Conservation (phyloP, 2,797 vertebrate species). For the Lagocephalus sceleratus region DNA sequence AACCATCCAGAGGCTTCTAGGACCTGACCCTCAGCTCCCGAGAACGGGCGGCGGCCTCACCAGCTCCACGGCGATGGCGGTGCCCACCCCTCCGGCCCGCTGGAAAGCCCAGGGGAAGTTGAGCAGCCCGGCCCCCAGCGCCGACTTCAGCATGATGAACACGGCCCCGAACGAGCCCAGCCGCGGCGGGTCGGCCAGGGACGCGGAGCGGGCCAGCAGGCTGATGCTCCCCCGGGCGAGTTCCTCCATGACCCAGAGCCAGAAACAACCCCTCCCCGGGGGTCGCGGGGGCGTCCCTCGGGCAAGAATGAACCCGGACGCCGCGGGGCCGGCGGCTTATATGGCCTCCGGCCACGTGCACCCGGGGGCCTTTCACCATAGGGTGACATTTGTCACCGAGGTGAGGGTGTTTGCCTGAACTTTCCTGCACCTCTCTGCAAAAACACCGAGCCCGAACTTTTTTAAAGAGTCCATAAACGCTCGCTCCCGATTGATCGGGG, state of each 20-base stretch:
- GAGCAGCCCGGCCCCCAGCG: conserved; percentile 90
- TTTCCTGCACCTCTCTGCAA: not conserved
- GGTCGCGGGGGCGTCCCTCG: too few relatives aligned
- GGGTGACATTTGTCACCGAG: conserved; percentile 65
- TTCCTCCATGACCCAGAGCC: conserved; percentile 78
- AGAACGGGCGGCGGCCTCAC: conserved; percentile 63
- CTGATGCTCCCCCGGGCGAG: conserved; percentile 76
- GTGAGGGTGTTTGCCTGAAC: conserved; percentile 45
- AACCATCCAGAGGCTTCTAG: not conserved
- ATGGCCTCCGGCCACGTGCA: conserved; percentile 27
- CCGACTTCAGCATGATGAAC: conserved; percentile 93
- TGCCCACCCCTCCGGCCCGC: conserved; percentile 83
- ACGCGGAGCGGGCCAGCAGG: conserved; percentile 70
- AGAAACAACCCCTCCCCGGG: not conserved
- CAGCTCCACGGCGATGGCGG: conserved; percentile 85
- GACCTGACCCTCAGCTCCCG: too few relatives aligned
- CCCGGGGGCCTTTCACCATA: conserved; percentile 47
- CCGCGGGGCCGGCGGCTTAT: conserved; percentile 20
- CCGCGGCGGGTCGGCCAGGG: conserved; percentile 43
- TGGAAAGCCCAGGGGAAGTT: conserved; percentile 95
- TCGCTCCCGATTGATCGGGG: too few relatives aligned
- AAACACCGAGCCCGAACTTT: too few relatives aligned
- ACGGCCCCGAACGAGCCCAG: conserved; percentile 85
- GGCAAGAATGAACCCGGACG: too few relatives aligned
- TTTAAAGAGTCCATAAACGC: too few relatives aligned